These are phyloP conservation scores for Lasioglossum marginatum DNA, from an alignment of 2,888 invertebrate species.

Conservation along the genomic window DNA sequence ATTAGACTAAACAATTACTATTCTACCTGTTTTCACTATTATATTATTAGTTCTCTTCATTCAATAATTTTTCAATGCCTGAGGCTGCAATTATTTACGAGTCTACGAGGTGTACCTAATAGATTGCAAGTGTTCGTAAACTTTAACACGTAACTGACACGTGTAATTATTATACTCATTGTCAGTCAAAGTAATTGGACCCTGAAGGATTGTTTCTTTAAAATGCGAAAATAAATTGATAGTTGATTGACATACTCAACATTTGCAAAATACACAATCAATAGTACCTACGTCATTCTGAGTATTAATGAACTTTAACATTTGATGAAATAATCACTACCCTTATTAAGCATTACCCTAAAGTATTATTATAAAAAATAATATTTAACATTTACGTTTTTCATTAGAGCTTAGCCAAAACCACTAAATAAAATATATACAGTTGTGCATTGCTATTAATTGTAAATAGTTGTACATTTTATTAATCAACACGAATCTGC, in stretches of 20 bases:
- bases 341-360: neutral
- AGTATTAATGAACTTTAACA: neutral
- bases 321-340: neutral
- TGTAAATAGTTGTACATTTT: too few relatives aligned
- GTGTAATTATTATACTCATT: neutral
- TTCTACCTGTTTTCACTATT: neutral
- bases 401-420: too few relatives aligned
- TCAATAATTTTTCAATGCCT: neutral
- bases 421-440: too few relatives aligned
- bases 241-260: neutral
- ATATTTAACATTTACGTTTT: too few relatives aligned
- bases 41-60: neutral
- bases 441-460: too few relatives aligned
- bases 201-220: neutral
- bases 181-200: neutral
- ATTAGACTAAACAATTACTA: neutral
- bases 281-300: neutral
- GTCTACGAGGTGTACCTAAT: neutral
- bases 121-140: neutral
- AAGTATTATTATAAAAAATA: neutral
- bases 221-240: neutral
- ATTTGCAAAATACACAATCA: neutral
- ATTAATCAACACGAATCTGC: too few relatives aligned
- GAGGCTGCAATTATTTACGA: neutral
- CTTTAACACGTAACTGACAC: neutral